Percentiles rank a stretch among this genome's conserved stretches.
These are phyloP conservation scores for Lasioglossum lativentre DNA, from an alignment of 2,888 invertebrate species.

Conservation along the genomic window DNA sequence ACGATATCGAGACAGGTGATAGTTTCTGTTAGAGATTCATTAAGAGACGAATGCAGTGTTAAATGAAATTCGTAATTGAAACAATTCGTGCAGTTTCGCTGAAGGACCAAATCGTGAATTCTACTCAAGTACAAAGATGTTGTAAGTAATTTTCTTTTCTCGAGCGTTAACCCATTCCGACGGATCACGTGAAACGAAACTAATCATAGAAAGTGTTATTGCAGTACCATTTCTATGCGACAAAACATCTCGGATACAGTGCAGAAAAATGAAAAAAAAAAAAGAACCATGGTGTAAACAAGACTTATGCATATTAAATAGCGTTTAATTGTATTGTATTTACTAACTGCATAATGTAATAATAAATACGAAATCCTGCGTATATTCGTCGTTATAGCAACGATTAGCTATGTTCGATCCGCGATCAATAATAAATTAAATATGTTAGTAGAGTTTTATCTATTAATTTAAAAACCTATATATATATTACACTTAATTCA, in stretches of 20 bases:
- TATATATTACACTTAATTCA: constrained; percentile 78
- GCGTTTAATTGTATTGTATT: constrained; percentile 69
- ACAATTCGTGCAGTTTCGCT: neutral
- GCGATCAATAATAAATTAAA: constrained; percentile 78
- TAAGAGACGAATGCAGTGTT: neutral
- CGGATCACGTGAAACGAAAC: neutral
- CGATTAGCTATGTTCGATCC: constrained; percentile 59
- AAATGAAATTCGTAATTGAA: constrained; percentile 21
- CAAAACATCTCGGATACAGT: constrained; percentile 43
- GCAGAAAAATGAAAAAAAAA: constrained; percentile 35
- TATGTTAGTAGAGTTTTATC: constrained; percentile 74
- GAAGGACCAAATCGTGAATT: constrained; percentile 9
- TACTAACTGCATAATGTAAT: constrained; percentile 70
- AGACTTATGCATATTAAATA: constrained; percentile 64
- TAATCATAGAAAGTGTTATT: constrained; percentile 13
- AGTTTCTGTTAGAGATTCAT: constrained; percentile 1
- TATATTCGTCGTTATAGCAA: constrained; percentile 69
- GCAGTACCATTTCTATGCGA: constrained; percentile 41
- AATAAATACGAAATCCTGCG: constrained; percentile 78
- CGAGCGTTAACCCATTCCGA: constrained; percentile 9
- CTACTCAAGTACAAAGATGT: constrained; percentile 12
- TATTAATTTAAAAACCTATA: constrained; percentile 74
- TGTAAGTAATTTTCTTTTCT: neutral
- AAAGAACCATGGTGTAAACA: constrained; percentile 55
- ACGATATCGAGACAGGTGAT: neutral